Conservation (phyloP, 2,888 invertebrate genomes). For the Drosophila anceps region DNA sequence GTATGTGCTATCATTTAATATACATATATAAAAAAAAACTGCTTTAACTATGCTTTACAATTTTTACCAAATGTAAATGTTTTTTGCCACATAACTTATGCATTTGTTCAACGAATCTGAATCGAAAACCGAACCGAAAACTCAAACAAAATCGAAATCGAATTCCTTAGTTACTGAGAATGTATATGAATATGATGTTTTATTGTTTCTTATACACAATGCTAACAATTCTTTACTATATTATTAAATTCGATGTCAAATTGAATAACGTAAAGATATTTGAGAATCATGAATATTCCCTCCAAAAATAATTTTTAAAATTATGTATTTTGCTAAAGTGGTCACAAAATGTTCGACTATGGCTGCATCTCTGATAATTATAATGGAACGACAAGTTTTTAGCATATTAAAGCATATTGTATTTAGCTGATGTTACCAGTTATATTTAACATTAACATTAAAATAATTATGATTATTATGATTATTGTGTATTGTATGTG, state of each 20-base stretch:
- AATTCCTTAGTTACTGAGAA: constrained; percentile 19
- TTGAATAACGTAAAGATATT: constrained; percentile 66
- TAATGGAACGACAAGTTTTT: constrained; percentile 59
- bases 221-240: constrained; percentile 56
- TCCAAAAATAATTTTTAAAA: constrained; percentile 84
- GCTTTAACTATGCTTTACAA: constrained; percentile 57
- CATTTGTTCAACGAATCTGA: constrained; percentile 52
- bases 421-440: constrained; percentile 78
- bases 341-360: constrained; percentile 52
- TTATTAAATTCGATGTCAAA: constrained; percentile 56
- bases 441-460: constrained; percentile 67
- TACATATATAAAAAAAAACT: constrained; percentile 22
- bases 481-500: constrained; percentile 78
- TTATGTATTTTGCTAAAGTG: constrained; percentile 75
- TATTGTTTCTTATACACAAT: constrained; percentile 47
- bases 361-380: constrained; percentile 68
- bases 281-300: constrained; percentile 83
- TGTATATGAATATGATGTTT: constrained; percentile 26
- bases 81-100: constrained; percentile 32
- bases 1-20: constrained; percentile 57
- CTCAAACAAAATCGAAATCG: constrained; percentile 3
- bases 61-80: constrained; percentile 41
- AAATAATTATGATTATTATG: constrained; percentile 77
- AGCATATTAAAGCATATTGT: constrained; percentile 56
- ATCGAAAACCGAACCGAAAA: constrained; percentile 10